Conservation (phyloP, 2,888 invertebrate genomes). For the Nomada hirtipes region DNA sequence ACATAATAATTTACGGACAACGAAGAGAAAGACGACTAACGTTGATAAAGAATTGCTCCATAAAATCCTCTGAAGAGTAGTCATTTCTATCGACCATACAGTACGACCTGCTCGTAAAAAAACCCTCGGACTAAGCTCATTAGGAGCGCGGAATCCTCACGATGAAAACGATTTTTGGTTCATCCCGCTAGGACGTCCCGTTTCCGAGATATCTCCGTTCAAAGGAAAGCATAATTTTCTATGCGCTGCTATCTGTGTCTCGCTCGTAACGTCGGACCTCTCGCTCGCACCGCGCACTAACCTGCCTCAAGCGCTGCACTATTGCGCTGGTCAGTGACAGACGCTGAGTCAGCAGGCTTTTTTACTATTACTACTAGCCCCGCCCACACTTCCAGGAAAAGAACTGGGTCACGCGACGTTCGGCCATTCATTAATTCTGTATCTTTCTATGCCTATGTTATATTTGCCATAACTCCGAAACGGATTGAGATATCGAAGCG, state of each 20-base stretch:
- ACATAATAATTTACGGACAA: no score
- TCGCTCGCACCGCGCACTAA: background rate
- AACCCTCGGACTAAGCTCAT: no score
- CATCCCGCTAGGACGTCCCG: background rate
- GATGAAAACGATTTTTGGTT: background rate
- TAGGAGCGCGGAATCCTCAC: background rate
- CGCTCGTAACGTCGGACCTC: background rate
- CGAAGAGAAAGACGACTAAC: no score
- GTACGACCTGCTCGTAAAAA: rapidly evolving
- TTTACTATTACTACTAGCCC: conserved; percentile 1
- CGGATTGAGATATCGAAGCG: conserved; percentile 25
- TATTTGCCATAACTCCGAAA: conserved; percentile 4
- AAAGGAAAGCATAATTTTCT: background rate
- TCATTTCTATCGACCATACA: background rate
- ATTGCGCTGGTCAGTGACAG: conserved; percentile 15
- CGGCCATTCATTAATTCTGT: background rate
- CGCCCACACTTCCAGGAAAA: conserved; percentile 7
- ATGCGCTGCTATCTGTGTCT: background rate
- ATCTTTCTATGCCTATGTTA: background rate
- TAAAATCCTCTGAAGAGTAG: background rate
- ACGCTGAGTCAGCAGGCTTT: background rate
- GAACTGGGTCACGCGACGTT: background rate
- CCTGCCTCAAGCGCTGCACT: background rate
- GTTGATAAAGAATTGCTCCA: no score
- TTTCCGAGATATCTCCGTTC: background rate